phyloP scores from a whole-genome alignment of 2,888 invertebrate genomes.

The Camptogramma bilineatum region DNA sequence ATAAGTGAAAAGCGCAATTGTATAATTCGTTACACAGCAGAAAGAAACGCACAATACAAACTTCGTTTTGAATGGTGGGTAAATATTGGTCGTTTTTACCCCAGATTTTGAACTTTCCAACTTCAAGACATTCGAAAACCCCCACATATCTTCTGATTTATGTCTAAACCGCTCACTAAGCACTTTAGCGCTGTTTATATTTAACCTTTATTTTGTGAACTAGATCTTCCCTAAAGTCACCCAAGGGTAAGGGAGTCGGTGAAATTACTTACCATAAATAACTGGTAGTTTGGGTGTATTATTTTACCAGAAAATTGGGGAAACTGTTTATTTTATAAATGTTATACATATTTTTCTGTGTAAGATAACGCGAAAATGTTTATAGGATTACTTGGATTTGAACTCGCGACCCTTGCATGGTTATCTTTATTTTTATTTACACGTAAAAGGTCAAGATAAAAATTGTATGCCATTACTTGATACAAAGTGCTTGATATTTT shows the following conservation, averaged over 20 bases:
- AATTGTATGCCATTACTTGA: background rate
- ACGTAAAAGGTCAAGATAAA: background rate
- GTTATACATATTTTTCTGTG: background rate
- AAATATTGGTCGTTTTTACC: conserved; percentile 1
- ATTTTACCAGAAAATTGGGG: conserved; percentile 7
- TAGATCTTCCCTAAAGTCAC: conserved; percentile 11
- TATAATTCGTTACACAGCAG: no score
- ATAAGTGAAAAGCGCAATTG: no score
- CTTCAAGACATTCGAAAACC: background rate
- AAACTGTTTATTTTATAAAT: conserved; percentile 10
- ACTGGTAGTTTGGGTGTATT: conserved; percentile 10
- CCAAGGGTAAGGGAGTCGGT: conserved; percentile 5
- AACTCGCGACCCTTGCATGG: background rate
- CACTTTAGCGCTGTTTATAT: conserved; percentile 9
- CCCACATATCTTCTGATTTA: conserved; percentile 15
- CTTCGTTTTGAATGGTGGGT: no score
- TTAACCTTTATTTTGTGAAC: conserved; percentile 8
- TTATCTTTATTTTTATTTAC: background rate
- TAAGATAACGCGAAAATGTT: background rate
- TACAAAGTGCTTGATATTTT: background rate
- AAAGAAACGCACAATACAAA: no score
- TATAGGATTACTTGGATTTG: background rate
- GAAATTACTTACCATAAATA: conserved; percentile 14
- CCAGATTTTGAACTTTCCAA: background rate
- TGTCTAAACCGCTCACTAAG: background rate